Conservation (phyloP, 2,888 invertebrate genomes). For the Hyposoter dolosus region DNA sequence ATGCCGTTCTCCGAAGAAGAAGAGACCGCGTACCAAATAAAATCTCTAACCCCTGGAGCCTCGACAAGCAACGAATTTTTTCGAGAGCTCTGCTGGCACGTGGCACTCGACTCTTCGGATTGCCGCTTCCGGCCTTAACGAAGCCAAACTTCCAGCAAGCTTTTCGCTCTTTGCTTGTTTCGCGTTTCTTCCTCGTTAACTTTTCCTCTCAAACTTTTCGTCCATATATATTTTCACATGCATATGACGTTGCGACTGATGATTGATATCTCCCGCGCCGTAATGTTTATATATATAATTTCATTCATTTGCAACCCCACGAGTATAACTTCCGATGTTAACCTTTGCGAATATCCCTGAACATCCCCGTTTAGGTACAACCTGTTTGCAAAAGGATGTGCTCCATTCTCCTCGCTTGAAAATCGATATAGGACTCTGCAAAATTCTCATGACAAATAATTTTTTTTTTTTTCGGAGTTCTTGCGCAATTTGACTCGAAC, state of each 20-base stretch:
- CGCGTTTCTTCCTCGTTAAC: conserved; percentile 47
- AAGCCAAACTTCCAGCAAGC: conserved; percentile 59
- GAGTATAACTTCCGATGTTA: too few relatives aligned
- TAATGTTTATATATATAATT: not conserved
- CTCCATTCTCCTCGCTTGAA: not conserved
- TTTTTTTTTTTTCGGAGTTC: not conserved
- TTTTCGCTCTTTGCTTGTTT: conserved; percentile 11
- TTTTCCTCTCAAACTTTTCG: conserved; percentile 26
- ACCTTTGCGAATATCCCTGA: not conserved
- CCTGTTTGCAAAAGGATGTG: not conserved
- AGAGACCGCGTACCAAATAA: conserved; percentile 26
- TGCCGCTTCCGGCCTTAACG: conserved; percentile 62
- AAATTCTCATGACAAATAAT: not conserved
- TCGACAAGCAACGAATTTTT: conserved; percentile 50
- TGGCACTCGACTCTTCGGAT: conserved; percentile 52
- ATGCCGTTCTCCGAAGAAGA: conserved; percentile 24
- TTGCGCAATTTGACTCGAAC: not conserved
- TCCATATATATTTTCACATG: conserved; percentile 3
- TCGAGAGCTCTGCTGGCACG: conserved; percentile 33
- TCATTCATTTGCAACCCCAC: not conserved
- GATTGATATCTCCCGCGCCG: conserved; percentile 39
- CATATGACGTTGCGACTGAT: conserved; percentile 27
- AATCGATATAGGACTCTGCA: conserved; percentile 15
- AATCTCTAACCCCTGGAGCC: conserved; percentile 14
- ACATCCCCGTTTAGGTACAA: not conserved